Evolutionary conservation across 2,888 invertebrate genomes (phyloP).

Genomic region (Microctonus hyperodae): DNA sequence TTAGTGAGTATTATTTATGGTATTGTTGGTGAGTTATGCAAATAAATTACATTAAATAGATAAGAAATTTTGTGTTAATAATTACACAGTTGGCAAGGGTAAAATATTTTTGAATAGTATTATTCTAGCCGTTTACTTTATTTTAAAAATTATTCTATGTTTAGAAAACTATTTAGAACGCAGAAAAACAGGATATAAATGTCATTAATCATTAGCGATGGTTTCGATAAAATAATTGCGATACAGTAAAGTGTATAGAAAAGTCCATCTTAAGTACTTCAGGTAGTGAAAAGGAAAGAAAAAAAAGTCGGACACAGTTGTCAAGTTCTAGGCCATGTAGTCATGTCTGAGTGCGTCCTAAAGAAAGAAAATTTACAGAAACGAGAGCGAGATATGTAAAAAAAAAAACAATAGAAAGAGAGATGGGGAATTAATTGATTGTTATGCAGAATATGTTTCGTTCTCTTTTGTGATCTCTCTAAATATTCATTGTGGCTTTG

Average conservation of each 20-base stretch:
- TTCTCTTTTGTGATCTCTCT: not conserved
- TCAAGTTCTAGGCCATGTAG: conserved; percentile 22
- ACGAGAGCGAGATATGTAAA: not conserved
- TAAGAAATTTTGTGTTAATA: too few species aligned
- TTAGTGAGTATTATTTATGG: too few species aligned
- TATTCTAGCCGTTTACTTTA: too few species aligned
- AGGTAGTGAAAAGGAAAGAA: not conserved
- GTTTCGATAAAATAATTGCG: not conserved
- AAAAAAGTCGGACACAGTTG: conserved; percentile 10
- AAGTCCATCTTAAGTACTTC: not conserved
- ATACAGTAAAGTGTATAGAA: not conserved
- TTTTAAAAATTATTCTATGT: too few species aligned
- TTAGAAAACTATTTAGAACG: not conserved
- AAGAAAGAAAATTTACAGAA: not conserved
- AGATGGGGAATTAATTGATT: conserved; percentile 5
- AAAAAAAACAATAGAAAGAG: conserved; percentile 1
- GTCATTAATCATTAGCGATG: not conserved
- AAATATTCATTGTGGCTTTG: conserved; percentile 14
- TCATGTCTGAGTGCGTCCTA: conserved; percentile 7
- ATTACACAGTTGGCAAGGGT: too few species aligned
- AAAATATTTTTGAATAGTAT: too few species aligned
- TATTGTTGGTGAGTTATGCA: too few species aligned
- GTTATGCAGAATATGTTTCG: not conserved
- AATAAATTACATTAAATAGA: too few species aligned
- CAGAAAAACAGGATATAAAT: not conserved